A percentile compares a stretch with the other conserved stretches of the same genome.
Evolutionary conservation across 2,888 invertebrate species (phyloP).

Genomic region (Leptothorax acervorum): DNA sequence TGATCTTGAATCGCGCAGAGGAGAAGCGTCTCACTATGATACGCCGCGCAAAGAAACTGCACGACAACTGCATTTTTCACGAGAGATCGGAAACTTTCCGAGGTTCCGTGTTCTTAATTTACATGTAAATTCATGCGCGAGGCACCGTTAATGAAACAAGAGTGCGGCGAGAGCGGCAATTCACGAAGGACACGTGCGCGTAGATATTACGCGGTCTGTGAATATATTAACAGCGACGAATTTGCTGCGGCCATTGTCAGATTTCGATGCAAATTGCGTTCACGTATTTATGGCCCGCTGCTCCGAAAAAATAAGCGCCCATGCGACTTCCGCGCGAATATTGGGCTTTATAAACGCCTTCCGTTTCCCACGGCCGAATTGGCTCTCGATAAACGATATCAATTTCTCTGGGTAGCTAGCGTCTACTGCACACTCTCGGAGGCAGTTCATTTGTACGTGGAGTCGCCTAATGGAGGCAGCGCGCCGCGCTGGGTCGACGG

Average conservation of each 20-base stretch:
- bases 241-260: background rate
- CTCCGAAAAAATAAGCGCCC: background rate
- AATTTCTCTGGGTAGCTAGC: conserved; percentile 30
- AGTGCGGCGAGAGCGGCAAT: conserved; percentile 16
- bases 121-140: conserved; percentile 43
- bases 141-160: conserved; percentile 23
- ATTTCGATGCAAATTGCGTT: conserved; percentile 10
- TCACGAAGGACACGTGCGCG: background rate
- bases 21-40: background rate
- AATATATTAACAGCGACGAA: background rate
- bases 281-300: background rate
- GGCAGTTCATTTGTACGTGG: conserved; percentile 39
- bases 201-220: background rate
- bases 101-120: conserved; percentile 24
- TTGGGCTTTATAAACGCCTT: background rate
- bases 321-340: conserved; percentile 3
- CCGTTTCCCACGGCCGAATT: conserved; percentile 7
- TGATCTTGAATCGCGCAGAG: background rate
- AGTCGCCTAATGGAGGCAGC: conserved; percentile 29
- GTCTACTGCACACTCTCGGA: conserved; percentile 2
- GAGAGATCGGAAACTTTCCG: conserved; percentile 34
- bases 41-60: background rate
- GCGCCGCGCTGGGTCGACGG: conserved; percentile 8
- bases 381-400: conserved; percentile 32
- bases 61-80: conserved; percentile 26